A percentile compares a stretch with the other conserved stretches of the same genome.
These are phyloP conservation scores for Brachyptera putata DNA, from an alignment of 2,888 invertebrate genomes.

Conservation along the genomic window DNA sequence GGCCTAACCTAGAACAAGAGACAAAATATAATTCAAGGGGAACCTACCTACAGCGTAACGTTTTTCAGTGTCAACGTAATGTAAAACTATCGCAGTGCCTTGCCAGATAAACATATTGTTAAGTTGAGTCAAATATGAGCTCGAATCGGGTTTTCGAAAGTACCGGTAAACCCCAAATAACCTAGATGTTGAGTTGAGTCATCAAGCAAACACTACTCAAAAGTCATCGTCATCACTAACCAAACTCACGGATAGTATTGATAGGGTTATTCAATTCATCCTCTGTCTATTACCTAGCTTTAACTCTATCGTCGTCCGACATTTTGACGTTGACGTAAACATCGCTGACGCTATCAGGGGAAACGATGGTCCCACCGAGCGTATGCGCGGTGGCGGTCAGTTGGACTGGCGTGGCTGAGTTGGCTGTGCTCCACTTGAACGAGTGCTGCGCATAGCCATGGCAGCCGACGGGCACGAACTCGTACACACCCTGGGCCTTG, in stretches of 20 bases:
- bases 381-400: conserved; percentile 55
- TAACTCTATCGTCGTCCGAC: neutral
- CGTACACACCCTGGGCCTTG: conserved; percentile 61
- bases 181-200: too few species aligned
- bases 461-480: conserved; percentile 72
- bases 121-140: too few species aligned
- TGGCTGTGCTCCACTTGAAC: conserved; percentile 49
- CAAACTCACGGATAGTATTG: too few species aligned
- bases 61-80: too few species aligned
- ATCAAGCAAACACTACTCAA: too few species aligned
- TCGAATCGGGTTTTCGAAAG: too few species aligned
- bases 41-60: too few species aligned
- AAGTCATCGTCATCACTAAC: too few species aligned
- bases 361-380: conserved; percentile 47
- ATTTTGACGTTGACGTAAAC: conserved; percentile 45
- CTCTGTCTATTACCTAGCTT: neutral
- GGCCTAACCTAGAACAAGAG: conserved; percentile 40
- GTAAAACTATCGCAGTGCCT: too few species aligned
- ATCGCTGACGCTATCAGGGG: conserved; percentile 49
- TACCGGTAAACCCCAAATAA: too few species aligned
- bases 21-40: too few species aligned
- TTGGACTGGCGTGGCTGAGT: conserved; percentile 42
- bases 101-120: too few species aligned
- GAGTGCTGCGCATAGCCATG: conserved; percentile 62
- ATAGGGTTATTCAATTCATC: conserved; percentile 1